These are phyloP conservation scores for Drosophila incognita DNA, from an alignment of 2,888 invertebrate species.

Conservation along the genomic window DNA sequence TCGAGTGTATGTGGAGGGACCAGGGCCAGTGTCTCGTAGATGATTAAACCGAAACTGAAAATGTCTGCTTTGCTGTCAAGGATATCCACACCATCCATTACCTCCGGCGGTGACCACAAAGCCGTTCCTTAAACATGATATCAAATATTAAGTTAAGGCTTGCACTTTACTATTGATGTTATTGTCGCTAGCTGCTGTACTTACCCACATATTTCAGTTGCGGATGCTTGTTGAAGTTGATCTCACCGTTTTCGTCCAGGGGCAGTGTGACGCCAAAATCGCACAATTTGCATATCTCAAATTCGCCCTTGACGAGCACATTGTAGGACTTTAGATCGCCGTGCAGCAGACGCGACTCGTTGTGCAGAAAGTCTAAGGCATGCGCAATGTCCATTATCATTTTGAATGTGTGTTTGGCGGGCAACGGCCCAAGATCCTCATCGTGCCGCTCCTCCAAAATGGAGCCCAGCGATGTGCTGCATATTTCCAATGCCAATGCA, in stretches of 20 bases:
- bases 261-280: constrained; percentile 94
- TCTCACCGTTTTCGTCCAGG: constrained; percentile 87
- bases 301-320: constrained; percentile 91
- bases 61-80: constrained; percentile 91
- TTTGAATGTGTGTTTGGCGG: constrained; percentile 88
- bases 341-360: constrained; percentile 89
- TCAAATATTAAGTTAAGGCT: no score
- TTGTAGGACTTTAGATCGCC: constrained; percentile 95
- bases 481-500: constrained; percentile 92
- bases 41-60: constrained; percentile 91
- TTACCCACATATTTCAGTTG: constrained; percentile 88
- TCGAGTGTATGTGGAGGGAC: constrained; percentile 88
- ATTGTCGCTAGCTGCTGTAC: constrained; percentile 18
- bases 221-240: constrained; percentile 86
- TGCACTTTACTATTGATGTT: not conserved
- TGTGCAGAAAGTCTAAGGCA: constrained; percentile 92
- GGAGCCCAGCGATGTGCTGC: constrained; percentile 90
- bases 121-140: constrained; percentile 88
- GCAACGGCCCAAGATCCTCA: constrained; percentile 87
- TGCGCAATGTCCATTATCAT: constrained; percentile 89
- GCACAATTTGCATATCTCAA: constrained; percentile 91
- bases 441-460: constrained; percentile 89
- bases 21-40: constrained; percentile 93
- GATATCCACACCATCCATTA: constrained; percentile 87
- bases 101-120: constrained; percentile 93